Base-by-base conservation (phyloP, 2,888 invertebrate genomes). In the Oscheius myriophilus region DNA sequence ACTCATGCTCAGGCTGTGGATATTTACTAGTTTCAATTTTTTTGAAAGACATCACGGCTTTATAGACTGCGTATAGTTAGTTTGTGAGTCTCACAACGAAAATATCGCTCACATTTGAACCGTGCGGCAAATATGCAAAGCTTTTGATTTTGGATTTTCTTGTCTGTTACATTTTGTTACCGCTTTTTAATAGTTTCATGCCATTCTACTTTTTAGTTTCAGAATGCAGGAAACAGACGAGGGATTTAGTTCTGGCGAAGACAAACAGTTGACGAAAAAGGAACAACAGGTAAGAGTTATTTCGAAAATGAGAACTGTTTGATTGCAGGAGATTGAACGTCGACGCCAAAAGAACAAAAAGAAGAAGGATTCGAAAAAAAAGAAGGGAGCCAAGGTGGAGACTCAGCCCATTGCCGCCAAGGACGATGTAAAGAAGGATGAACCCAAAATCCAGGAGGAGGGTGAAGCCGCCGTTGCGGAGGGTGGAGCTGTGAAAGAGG, bases 301-400 rank as follows among this genome's bases (percentile, higher is more conserved):
- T 54, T 53, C n/a, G 16, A 6, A 25, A 3, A 12, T 7, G 1
- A 21, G 11, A n/a, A 21, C 18, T 54, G 21, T 43, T 42, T 41
- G 16, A 25, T 67, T 73, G 16, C 49, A 82, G 80, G 83, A 82
- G 64, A 73, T 79, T 18, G 80, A 83, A 51, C 75, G 83, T 41
- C 69, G 75, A 39, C 72, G 78, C 25, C 67, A 69, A 39, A 82
- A 80, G 68, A 83, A 82, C 58, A 84, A 82, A 67, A 84, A 85
- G 78, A 85, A 85, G 75, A 84, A 84, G 69, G 79, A 75, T 33
- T 83, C 84, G 21, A 85, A 83, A 65, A 85, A 43, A 54, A 70
- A 67, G 62, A 74, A 54, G 65, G 46, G n/a, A 42, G 39, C 51
- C 41, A 57, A 25, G 53, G 61, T 14, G 26, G 70, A 59, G 39